Evolutionary conservation across 64 coral and sea anemone genomes (phyloP), one percentile per base, ranked within the genome.

Genomic region (Pocillopora damicornis): DNA sequence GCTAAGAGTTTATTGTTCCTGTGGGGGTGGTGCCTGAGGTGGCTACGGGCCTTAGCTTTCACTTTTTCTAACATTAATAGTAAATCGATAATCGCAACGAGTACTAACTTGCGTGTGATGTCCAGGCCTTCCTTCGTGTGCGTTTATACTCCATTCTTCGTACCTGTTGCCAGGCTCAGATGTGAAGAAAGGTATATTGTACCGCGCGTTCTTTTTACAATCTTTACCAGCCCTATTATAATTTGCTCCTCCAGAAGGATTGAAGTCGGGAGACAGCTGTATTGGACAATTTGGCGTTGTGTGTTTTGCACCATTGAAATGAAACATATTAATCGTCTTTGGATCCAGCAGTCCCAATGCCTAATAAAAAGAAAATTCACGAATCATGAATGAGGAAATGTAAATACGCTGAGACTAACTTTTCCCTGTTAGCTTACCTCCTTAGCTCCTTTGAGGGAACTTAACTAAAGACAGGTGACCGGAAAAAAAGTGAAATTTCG

Each of bases 111-210:
- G 88, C 7, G 86, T 79, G 76, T 94, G 92, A 35, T 94, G 92
- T 20, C 92, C 92, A 90, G 92, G 92, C 69, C 80, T 90, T 37
- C 80, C 88, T 69, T 94, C 92, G 23, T 94, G 92, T 1, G 92
- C 83, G 35, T 80, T 90, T 20, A 80, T 74, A 30, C 75, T 90
- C 76, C 88, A 87, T 16, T 94, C 88, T 16, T 94, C 92, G 13
- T 90, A 87, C 60, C 82, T 94, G 5, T 88, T 88, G 15, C 88
- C 92, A 87, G 83, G 92, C 77, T 77, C 90, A 15, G 80, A 76
- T 20, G 80, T n/a, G 59, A 94, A 94, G 71, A 94, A 94, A 17
- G 92, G 92, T n/a, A 94, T 86, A 67, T 74, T 74, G 35, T 87
- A 87, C 1, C 18, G 34, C 0, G 92, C 76, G 1, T 78, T 64